Conservation (phyloP, 2,797 vertebrate species). For the Acanthornis magna region DNA sequence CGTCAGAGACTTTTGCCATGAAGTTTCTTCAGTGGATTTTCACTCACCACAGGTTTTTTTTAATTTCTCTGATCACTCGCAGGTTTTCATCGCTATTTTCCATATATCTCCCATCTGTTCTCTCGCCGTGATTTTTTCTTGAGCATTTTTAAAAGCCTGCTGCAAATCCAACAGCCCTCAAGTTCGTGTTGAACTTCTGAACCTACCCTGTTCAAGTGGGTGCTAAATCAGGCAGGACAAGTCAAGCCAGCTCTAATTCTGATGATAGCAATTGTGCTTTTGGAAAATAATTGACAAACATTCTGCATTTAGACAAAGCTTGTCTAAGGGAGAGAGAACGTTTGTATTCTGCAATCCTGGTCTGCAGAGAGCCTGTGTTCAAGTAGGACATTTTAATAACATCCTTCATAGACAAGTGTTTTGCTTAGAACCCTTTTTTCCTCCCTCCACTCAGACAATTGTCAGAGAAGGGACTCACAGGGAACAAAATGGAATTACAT, state of each 20-base stretch:
- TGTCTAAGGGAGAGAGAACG: background rate
- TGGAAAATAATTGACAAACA: constrained; percentile 64
- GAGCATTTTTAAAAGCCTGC: background rate
- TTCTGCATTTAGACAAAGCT: constrained; percentile 48
- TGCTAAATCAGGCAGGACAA: constrained; percentile 52
- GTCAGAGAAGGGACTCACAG: constrained; percentile 23
- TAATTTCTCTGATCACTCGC: background rate
- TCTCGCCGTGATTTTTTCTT: background rate
- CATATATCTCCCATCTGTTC: background rate
- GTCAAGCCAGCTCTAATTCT: constrained; percentile 44
- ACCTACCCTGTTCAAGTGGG: background rate
- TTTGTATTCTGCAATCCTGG: background rate
- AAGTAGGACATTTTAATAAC: constrained; percentile 65
- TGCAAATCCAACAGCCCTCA: background rate
- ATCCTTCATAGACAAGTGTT: constrained; percentile 53
- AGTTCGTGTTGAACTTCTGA: constrained; percentile 45
- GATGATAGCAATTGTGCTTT: constrained; percentile 63
- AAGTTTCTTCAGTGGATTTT: background rate
- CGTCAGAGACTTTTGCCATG: background rate
- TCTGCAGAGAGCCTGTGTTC: constrained; percentile 31
- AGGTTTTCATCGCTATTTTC: background rate
- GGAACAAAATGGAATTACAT: constrained; percentile 32
- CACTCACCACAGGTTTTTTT: background rate
- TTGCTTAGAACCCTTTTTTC: constrained; percentile 46
- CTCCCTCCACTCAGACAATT: constrained; percentile 24